Base-by-base conservation (phyloP, 1,140 invertebrate species). In the Leptinotarsa defecta region DNA sequence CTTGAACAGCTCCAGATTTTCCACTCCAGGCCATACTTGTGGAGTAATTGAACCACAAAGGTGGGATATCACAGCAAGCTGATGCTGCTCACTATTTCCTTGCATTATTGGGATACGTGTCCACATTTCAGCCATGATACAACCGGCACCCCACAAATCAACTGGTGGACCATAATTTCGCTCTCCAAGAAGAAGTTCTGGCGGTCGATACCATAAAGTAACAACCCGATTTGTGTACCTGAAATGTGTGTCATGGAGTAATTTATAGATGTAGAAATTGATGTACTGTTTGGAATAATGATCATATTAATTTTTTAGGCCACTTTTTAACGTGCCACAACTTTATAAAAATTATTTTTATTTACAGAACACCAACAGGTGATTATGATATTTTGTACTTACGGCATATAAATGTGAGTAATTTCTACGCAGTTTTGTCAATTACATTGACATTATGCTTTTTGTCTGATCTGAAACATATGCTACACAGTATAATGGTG, bases 101-200 rank as follows among this genome's bases (percentile, higher is more conserved):
- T 97, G 92, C 92, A 94, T 94, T 72, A 94, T 94, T 1, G 93
- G 93, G 20, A 92, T 93, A 48, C 97, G 88, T 0, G 97, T 99
- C 98, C 98, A 99, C 24, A 27, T 5, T 27, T 27, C 24, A 27
- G 24, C 24, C 24, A 27, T 27, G 24, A 27, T 27, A 27, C 98
- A 99, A 1, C 98, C 98, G 34, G 96, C 97, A 13, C 97, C 97
- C 98, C 98, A 99, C 86, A 99, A 90, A 88, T 99, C 98, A 34
- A 99, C 96, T 0, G 97, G 94, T 13, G 97, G 95, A 0, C 97
- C 97, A 86, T 98, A 98, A 86, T 98, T 97, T 20, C 97, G 87
- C 81, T 98, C 96, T 48, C 98, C 98, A 1, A 98, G 82, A 24
- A 91, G 81, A 13, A 91, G 87, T 86, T 99, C 98, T 1, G 98